Percentiles rank a stretch among this genome's conserved stretches.
phyloP scores from a whole-genome alignment of 2,888 invertebrate species.

The Oligia strigilis region DNA sequence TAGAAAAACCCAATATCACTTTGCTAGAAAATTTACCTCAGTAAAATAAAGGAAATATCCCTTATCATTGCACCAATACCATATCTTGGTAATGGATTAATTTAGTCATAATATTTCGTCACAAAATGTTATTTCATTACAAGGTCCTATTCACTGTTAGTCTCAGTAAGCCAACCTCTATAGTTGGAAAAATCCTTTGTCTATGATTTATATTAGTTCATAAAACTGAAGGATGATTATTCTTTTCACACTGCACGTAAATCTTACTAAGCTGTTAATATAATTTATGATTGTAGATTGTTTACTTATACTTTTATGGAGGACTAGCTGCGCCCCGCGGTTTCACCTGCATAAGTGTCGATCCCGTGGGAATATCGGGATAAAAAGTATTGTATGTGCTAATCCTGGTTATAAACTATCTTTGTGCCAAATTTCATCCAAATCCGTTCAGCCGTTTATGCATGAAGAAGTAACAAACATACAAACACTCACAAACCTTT shows the following conservation, averaged over 20 bases:
- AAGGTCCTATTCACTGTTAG: not conserved
- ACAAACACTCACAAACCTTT: too few species aligned
- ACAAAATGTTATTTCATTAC: not conserved
- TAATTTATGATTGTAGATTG: not conserved
- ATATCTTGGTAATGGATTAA: constrained; percentile 15
- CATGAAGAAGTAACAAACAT: too few species aligned
- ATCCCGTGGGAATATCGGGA: too few species aligned
- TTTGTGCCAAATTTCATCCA: too few species aligned
- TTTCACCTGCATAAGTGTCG: too few species aligned
- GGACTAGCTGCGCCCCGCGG: too few species aligned
- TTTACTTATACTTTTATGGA: not conserved
- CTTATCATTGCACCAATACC: constrained; percentile 19
- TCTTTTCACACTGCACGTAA: not conserved
- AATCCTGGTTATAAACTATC: too few species aligned
- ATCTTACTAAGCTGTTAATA: not conserved
- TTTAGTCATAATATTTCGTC: not conserved
- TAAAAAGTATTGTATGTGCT: too few species aligned
- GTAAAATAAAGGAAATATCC: not conserved
- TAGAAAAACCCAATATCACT: not conserved
- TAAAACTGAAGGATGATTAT: not conserved
- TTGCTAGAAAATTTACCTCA: too few species aligned
- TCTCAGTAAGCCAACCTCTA: not conserved
- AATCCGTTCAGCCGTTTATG: too few species aligned
- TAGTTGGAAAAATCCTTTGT: not conserved
- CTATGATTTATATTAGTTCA: not conserved